Evolutionary conservation across 2,888 invertebrate genomes (phyloP), one percentile per base, ranked within the genome.

Genomic region (Eupeodes latifasciatus): DNA sequence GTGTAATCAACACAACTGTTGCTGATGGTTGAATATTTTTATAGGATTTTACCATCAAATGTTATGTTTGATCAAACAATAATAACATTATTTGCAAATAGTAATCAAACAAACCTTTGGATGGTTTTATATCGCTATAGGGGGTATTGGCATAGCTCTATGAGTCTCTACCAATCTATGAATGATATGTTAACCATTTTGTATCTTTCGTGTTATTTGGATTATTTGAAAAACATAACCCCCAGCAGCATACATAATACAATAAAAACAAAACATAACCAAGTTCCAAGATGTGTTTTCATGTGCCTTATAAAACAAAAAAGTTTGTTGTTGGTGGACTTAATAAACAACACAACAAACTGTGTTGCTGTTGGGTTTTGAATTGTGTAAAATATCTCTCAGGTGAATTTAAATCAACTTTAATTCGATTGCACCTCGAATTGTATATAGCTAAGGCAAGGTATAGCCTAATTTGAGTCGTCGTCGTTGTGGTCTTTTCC

Each of bases 391-490:
- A 76, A 61, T 78, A 78, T 57, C 62, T 78, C 57, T 86, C 85
- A 86, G 82, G 82, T 87, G 86, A 87, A 87, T 87, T 87, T 80
- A 64, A 87, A 87, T 87, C 79, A 83, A 83, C 80, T 87, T 79
- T 66, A 64, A 75, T 87, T 83, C 75, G 67, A 83, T 83, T 87
- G 83, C 78, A 86, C 78, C 47, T 19, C 80, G 71, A 84, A 69
- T 79, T 75, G 61, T 81, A 81, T 71, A 47, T 47, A 12, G 1
- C 11, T 11, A 47, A 55, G 16, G 27, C 2, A 27, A 27, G 67
- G 47, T 49, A 64, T 61, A 87, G 61, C 84, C 84, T 87, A 84
- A 80, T 87, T 84, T 72, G 66, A 84, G 75, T 72, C 36, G 27
- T 47, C 7, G 83, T 83, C 66, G 66, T 72, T 36, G 66, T 80